Evolutionary conservation across 1,140 invertebrate species (phyloP), one percentile per base, ranked within the genome.

Genomic region (Drosophila auraria): DNA sequence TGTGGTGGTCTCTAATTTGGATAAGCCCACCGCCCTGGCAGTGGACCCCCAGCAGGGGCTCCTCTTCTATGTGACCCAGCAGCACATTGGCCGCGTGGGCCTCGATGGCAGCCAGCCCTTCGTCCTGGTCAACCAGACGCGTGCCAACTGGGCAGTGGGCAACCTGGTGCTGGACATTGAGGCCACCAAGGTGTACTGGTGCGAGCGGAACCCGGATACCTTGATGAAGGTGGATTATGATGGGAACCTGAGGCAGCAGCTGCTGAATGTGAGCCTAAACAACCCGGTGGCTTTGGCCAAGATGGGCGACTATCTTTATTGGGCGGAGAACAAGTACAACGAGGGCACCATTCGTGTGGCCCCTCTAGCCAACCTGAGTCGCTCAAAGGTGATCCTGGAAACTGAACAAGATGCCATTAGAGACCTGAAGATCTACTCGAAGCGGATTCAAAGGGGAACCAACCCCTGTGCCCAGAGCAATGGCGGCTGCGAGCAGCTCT

Each of bases 21-120:
- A 95, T 5, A 96, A 96, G 82, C 96, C 96, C 0, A 93, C 92
- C 40, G 95, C 94, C 0, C 94, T 96, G n/a, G 95, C 95, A 0
- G 91, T 96, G 2, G 95, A 96, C 65, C 96, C 96, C 0, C 94
- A 95, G 57, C 93, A 94, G 15, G 96, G 95, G 0, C 93, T 94
- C 72, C 94, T 97, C 82, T 97, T 97, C 91, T 97, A 97, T 96
- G 96, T 96, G 0, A 97, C 97, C 73, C 97, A 97, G 95, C 95
- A 95, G 45, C 95, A 96, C 78, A 97, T 98, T 68, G 97, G 97
- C 82, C 93, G 96, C 14, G 95, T 96, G 12, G 95, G 94, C 42
- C 93, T 98, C 66, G 97, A 98, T 93, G 97, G 97, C 0, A 95
- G 94, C n/a, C 94, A 95, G 33, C 70, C 78, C 0, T 92, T 93